Base-by-base conservation (phyloP, 30 jellyfish, hydroid and myxozoan species). In the Turritopsis rubra region DNA sequence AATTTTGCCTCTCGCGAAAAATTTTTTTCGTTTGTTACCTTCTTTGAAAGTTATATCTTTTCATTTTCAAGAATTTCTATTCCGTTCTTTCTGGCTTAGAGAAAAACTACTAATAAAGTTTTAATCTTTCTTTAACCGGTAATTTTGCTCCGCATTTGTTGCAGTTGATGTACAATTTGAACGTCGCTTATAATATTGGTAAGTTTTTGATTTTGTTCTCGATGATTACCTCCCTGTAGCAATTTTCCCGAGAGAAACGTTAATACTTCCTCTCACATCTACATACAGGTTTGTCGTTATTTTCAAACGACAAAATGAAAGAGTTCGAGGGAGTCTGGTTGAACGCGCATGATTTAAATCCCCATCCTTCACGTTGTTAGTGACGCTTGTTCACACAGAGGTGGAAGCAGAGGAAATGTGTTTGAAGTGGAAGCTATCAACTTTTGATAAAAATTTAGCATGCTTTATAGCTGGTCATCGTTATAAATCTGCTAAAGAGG, bases 131-230 rank as follows among this genome's bases (percentile, higher is more conserved):
- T 66, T 73, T 95, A 5, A 80, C 86, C 53, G 98, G 96, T 20
- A 75, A 79, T 18, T 84, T 72, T 72, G 99, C 99, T 23, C 98
- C 99, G 71, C 90, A 90, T 73, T 54, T 95, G 52, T 78, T 95
- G 80, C 73, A 81, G 79, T 68, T 73, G 30, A 95, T 95, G 97
- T 88, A 95, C 76, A 84, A 85, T 66, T 87, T 95, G n/a, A 92
- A 88, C 24, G 96, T 95, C 28, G 95, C 96, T 20, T 88, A 89
- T 41, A 71, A 86, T 52, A 86, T 93, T 52, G 99, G 99, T 95
- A 83, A 41, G 60, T 41, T 41, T 41, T 41, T 41, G 5, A 41
- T 41, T 41, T 3, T 41, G 60, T 41, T 41, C 60, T 3, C 60
- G 60, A 5, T 13, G 5, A 41, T 3, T 41, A 41, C 5, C n/a